Base-by-base conservation (phyloP, 1,140 invertebrate genomes). In the Halesus radiatus region DNA sequence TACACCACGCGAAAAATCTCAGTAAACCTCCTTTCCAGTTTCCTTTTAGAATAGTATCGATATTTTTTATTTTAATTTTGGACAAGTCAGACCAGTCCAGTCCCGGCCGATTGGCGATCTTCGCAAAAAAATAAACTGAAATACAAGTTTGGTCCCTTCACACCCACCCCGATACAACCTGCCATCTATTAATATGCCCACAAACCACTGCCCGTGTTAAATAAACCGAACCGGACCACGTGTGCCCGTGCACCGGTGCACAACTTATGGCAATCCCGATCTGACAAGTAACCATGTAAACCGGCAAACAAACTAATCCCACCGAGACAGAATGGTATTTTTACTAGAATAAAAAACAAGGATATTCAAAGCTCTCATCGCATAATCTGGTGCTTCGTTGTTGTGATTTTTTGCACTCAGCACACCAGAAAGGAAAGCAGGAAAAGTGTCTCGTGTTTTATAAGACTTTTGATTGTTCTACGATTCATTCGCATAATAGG, bases 141-240 rank as follows among this genome's bases (percentile, higher is more conserved):
- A 26, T 10, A 10, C n/a, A 3, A 26, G 22, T 10, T 29, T 18
- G 45, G 68, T 72, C 10, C 45, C n/a, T 45, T 52, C 70, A 74
- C 70, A 37, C 70, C 70, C 22, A 54, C 23, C 52, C 22, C 18
- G 26, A 54, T 56, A 74, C 22, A 74, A 74, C 70, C 70, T 74
- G 70, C 70, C 50, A 53, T 56, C 53, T 74, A 53, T 74, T 52
- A 32, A 74, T 74, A 74, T 56, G 15, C 52, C 70, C 70, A 70
- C 66, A 45, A 52, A 54, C 50, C 52, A 56, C 70, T 54, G 50
- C 15, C 70, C 52, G 52, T 74, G 70, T 74, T 56, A 74, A 74
- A 53, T 74, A 52, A 29, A 74, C 66, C 66, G 52, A 18, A 29
- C 18, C 68, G 45, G 37, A 72, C 68, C 70, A 74, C 70, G 70